These are phyloP conservation scores for Dipodomys spectabilis DNA, from an alignment of 2,113 vertebrate species.

Conservation along the genomic window DNA sequence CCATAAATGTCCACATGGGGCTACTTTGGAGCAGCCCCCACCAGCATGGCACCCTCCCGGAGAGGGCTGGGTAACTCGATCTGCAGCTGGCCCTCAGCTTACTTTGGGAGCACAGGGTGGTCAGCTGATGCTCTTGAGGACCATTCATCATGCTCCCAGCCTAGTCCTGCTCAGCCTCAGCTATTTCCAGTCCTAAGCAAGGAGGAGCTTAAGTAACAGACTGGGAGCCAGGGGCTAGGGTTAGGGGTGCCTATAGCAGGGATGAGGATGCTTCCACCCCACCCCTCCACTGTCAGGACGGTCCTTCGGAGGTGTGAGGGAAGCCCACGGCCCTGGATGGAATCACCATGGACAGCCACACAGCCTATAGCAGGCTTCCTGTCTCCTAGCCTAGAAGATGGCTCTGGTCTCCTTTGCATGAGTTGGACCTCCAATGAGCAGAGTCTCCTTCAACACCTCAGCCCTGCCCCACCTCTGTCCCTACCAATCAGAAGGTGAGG, in stretches of 20 bases:
- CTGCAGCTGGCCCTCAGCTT: slow-evolving; percentile 41
- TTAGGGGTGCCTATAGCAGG: not conserved
- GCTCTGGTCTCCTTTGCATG: not conserved
- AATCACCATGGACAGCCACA: not conserved
- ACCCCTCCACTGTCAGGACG: not conserved
- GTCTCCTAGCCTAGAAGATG: not conserved
- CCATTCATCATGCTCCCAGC: slow-evolving; percentile 67
- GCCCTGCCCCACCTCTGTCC: not conserved
- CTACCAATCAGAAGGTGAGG: not conserved
- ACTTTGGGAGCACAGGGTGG: slow-evolving; percentile 51
- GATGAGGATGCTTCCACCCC: not conserved
- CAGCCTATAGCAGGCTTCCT: not conserved
- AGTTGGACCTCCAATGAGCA: not conserved
- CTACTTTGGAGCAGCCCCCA: slow-evolving; percentile 28
- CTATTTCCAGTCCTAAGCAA: slow-evolving; percentile 67
- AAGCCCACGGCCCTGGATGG: not conserved
- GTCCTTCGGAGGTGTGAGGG: not conserved
- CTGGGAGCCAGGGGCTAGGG: not conserved
- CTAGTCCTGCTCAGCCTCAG: not conserved
- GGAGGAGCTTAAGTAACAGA: slow-evolving; percentile 67
- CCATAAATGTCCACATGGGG: slow-evolving; percentile 75
- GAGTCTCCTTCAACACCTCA: not conserved
- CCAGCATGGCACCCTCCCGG: slow-evolving; percentile 12
- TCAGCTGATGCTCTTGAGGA: slow-evolving; percentile 66
- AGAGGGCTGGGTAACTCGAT: slow-evolving; percentile 64